Base-by-base conservation (phyloP, 64 coral and sea anemone species). In the Acropora tenuis region DNA sequence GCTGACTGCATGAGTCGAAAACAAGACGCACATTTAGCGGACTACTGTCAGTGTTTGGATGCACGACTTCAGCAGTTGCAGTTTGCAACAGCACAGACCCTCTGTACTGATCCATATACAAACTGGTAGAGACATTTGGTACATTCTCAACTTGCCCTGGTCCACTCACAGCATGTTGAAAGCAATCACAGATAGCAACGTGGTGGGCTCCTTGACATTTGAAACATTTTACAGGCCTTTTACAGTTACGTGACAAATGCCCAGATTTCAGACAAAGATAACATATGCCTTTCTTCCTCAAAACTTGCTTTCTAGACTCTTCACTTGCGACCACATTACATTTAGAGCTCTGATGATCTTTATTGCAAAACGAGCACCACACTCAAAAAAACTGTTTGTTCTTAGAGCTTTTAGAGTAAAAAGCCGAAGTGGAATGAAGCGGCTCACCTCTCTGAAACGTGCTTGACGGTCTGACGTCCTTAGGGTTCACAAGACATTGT, bases 1-100 rank as follows among this genome's bases (percentile, higher is more conserved):
- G 57, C 57, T 78, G 50, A 61, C 81, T 92, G 42, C 81, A 92
- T 30, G 79, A 76, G 41, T 92, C 80, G 47, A 92, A 92, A 13
- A 86, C 52, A 1, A 92, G 48, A 47, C 84, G 83, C 69, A 93
- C 66, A 81, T 73, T 93, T 61, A 43, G 43, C 6, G 85, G 16
- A 20, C 18, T 44, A 86, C 41, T 87, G 63, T 58, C 77, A 74
- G 79, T 87, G 87, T 79, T 17, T 59, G 84, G 67, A 16, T 45
- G 77, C 11, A 87, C 65, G 48, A 92, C 47, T 76, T 52, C 43
- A 6, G 58, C 78, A 42, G 43, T 16, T 16, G 1, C 63, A 12
- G 9, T 18, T 12, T 67, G 11, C 16, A n/a, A n/a, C n/a, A n/a
- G n/a, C n/a, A n/a, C n/a, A n/a, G n/a, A n/a, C n/a, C n/a, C n/a